Evolutionary conservation across 2,797 vertebrate species (phyloP).

Genomic region (Neomorphus geoffroyi): DNA sequence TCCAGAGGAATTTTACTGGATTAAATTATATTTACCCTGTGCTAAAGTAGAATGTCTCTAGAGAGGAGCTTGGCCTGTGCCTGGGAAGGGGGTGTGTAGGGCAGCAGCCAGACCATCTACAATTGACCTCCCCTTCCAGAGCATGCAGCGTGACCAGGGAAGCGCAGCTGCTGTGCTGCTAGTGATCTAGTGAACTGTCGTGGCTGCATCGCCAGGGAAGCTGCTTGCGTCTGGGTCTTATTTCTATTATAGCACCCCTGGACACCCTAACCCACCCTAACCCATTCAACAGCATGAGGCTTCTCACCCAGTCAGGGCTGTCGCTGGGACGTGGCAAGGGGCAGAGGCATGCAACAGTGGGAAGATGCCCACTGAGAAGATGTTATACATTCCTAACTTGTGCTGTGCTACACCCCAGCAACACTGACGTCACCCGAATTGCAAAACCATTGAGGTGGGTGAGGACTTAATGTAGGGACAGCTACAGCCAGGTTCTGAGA

Average conservation of each 20-base stretch:
- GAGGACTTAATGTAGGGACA: not conserved
- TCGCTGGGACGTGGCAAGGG: accelerated
- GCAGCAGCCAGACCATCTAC: not conserved
- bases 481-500: not conserved
- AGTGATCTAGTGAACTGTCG: accelerated
- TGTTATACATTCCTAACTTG: not conserved
- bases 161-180: no score
- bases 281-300: not conserved
- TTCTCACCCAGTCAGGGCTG: accelerated
- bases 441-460: not conserved
- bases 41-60: not conserved
- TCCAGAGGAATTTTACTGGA: not conserved
- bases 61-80: not conserved
- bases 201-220: not conserved
- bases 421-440: not conserved
- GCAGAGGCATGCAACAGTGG: not conserved
- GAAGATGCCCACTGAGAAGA: not conserved
- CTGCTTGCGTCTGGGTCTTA: accelerated
- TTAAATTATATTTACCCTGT: not conserved
- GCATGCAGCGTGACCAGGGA: not conserved
- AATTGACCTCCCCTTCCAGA: not conserved
- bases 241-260: not conserved
- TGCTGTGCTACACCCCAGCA: not conserved
- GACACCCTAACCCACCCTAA: accelerated
- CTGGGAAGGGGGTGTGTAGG: not conserved